These are phyloP conservation scores for Harpagifer antarcticus DNA, from an alignment of 2,797 vertebrate genomes.

Conservation along the genomic window DNA sequence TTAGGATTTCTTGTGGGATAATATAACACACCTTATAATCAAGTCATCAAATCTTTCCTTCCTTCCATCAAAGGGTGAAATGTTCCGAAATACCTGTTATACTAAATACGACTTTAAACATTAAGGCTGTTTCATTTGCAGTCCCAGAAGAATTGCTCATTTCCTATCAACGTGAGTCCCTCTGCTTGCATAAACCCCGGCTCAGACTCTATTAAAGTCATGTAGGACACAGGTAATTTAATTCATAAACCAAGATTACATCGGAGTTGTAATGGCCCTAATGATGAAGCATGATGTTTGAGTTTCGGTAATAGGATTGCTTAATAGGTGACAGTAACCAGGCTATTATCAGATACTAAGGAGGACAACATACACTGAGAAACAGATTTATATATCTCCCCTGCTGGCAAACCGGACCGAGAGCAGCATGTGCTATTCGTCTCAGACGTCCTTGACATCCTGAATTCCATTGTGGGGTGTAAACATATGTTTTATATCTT, in stretches of 20 bases:
- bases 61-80: slow-evolving; percentile 45
- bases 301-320: slow-evolving; percentile 74
- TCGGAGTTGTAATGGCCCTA: slow-evolving; percentile 72
- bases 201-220: slow-evolving; percentile 78
- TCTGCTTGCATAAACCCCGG: slow-evolving; percentile 55
- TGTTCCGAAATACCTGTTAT: slow-evolving; percentile 16
- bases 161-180: slow-evolving; percentile 59
- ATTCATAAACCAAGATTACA: slow-evolving; percentile 82
- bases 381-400: slow-evolving; percentile 22
- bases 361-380: slow-evolving; percentile 44
- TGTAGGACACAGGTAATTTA: slow-evolving; percentile 82
- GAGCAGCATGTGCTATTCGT: not conserved
- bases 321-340: slow-evolving; percentile 69
- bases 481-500: not conserved
- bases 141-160: slow-evolving; percentile 60
- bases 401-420: not conserved
- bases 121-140: slow-evolving; percentile 62
- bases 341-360: slow-evolving; percentile 54
- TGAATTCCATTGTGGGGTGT: not conserved
- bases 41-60: slow-evolving; percentile 32
- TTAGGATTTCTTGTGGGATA: not conserved
- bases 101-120: slow-evolving; percentile 46
- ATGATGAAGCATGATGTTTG: slow-evolving; percentile 82
- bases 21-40: slow-evolving; percentile 20
- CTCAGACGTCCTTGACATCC: slow-evolving; percentile 4